These are phyloP conservation scores for Girardia tigrina DNA, from an alignment of 2,888 invertebrate species.

Conservation along the genomic window DNA sequence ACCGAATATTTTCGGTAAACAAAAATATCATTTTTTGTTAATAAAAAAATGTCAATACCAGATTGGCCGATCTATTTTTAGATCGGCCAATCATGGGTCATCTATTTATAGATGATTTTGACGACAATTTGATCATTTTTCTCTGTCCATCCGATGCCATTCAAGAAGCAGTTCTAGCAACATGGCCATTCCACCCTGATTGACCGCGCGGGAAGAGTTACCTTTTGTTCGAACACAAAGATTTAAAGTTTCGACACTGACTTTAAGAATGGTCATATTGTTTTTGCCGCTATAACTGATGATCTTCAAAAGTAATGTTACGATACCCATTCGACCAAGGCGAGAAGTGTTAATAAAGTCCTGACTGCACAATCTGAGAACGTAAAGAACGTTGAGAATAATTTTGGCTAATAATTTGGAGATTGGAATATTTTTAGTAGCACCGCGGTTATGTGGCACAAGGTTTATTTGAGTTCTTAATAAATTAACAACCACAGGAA, in stretches of 20 bases:
- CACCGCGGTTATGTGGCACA: conserved; percentile 38
- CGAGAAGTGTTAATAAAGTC: conserved; percentile 31
- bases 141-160: too few relatives aligned
- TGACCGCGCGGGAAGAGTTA: too few relatives aligned
- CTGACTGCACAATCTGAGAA: conserved; percentile 27
- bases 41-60: too few relatives aligned
- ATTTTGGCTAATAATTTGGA: background rate
- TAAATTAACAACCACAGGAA: conserved; percentile 44
- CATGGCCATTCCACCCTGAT: too few relatives aligned
- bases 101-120: too few relatives aligned
- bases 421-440: background rate
- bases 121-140: too few relatives aligned
- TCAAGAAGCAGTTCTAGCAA: too few relatives aligned
- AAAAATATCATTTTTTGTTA: too few relatives aligned
- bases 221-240: conserved; percentile 61
- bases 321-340: conserved; percentile 33
- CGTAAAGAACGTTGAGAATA: background rate
- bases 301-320: conserved; percentile 31
- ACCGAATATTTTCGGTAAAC: too few relatives aligned
- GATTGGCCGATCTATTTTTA: too few relatives aligned
- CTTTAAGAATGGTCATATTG: conserved; percentile 53
- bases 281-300: conserved; percentile 41
- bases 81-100: too few relatives aligned
- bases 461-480: conserved; percentile 6
- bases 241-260: conserved; percentile 59